Evolutionary conservation across 2,113 vertebrate species (phyloP).

Genomic region (Xenopus borealis): DNA sequence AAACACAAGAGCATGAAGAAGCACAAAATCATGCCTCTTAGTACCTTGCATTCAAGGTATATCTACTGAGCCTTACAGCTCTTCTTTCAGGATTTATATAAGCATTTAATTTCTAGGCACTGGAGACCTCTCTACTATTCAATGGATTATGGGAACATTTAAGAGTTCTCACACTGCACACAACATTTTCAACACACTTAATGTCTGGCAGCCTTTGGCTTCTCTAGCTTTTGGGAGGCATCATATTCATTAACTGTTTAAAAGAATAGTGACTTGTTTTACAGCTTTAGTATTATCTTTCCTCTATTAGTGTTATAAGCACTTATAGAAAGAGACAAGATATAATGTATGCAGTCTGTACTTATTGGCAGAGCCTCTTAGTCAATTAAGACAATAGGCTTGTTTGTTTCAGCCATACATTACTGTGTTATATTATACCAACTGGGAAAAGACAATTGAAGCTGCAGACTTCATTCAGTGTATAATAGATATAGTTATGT

Average conservation of each 20-base stretch:
- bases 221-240: not conserved
- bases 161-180: not conserved
- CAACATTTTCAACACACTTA: not conserved
- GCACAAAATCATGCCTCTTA: too few relatives aligned
- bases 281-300: conserved; percentile 8
- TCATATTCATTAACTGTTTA: conserved; percentile 32
- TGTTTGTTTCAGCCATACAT: conserved; percentile 41
- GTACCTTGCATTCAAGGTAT: too few relatives aligned
- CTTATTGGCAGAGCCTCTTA: conserved; percentile 27
- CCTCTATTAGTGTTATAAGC: conserved; percentile 25
- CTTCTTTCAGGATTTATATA: not conserved
- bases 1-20: too few relatives aligned
- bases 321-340: conserved; percentile 33
- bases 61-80: not conserved
- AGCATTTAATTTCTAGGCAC: not conserved
- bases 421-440: conserved; percentile 38
- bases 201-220: conserved; percentile 11
- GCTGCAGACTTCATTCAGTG: not conserved
- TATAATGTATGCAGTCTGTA: conserved; percentile 33
- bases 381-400: conserved; percentile 28
- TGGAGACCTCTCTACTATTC: not conserved
- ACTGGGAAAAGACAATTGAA: conserved; percentile 30
- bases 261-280: conserved; percentile 16
- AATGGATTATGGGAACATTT: not conserved
- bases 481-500: conserved; percentile 13